Conservation (phyloP, 2,888 invertebrate species). For the Melikaiella ostensackeni region DNA sequence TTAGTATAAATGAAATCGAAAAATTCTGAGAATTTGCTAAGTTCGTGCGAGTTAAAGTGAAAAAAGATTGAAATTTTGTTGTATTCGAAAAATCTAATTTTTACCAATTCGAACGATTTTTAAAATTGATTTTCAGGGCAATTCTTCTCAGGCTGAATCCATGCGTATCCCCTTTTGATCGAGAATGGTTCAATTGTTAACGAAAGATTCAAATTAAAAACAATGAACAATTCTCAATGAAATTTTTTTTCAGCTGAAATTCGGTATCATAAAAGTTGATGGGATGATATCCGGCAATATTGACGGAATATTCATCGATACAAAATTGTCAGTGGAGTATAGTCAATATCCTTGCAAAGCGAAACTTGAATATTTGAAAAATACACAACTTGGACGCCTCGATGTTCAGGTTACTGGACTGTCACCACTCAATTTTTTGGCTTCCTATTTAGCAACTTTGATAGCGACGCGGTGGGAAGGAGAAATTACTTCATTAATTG, state of each 20-base stretch:
- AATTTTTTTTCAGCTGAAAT: constrained; percentile 50
- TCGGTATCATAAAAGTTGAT: constrained; percentile 49
- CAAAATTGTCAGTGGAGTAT: constrained; percentile 53
- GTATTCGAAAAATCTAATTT: no score
- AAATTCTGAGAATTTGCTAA: no score
- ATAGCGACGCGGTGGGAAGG: constrained; percentile 53
- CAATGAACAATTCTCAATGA: not conserved
- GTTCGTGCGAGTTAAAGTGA: no score
- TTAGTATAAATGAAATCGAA: no score
- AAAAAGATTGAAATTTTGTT: no score
- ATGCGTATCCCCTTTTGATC: no score
- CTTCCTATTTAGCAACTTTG: constrained; percentile 54
- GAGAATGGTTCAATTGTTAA: no score
- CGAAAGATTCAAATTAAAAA: not conserved
- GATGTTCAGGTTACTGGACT: constrained; percentile 57
- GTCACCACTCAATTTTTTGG: constrained; percentile 50
- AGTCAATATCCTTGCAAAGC: constrained; percentile 51
- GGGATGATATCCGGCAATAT: constrained; percentile 54
- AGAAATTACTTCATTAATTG: constrained; percentile 51
- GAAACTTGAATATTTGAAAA: constrained; percentile 50
- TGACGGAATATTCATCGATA: constrained; percentile 50
- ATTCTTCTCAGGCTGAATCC: no score
- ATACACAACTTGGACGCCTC: constrained; percentile 54
- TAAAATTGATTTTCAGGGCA: no score
- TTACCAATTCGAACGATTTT: no score